These are phyloP conservation scores for Lucilia cuprina DNA, from an alignment of 1,140 invertebrate species.

Conservation along the genomic window DNA sequence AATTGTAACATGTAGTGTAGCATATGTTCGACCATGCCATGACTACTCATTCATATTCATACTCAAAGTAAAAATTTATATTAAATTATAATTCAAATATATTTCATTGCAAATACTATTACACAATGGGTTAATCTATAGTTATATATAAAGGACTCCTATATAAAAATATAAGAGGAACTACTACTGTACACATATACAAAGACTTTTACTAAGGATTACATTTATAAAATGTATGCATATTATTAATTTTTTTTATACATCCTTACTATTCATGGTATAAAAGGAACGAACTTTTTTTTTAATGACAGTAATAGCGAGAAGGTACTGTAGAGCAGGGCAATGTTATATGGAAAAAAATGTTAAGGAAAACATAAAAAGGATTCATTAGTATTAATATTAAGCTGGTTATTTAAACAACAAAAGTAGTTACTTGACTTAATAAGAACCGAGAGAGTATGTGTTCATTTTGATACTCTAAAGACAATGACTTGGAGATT, in stretches of 20 bases:
- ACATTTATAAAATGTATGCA: slow-evolving; percentile 12
- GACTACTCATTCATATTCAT: no score
- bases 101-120: no score
- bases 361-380: slow-evolving; percentile 24
- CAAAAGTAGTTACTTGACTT: background rate
- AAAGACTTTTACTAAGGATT: background rate
- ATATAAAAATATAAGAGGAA: background rate
- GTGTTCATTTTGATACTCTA: background rate
- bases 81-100: no score
- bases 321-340: background rate
- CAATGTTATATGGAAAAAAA: background rate
- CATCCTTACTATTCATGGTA: background rate
- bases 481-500: background rate
- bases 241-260: slow-evolving; percentile 23
- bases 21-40: no score
- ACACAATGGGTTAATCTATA: no score
- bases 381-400: slow-evolving; percentile 20
- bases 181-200: background rate
- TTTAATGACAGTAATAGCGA: background rate
- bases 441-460: background rate
- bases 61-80: no score
- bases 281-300: background rate
- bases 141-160: no score
- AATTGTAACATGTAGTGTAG: no score
- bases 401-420: slow-evolving; percentile 15